Evolutionary conservation across 2,113 vertebrate species (phyloP).

Genomic region (Platichthys flesus): DNA sequence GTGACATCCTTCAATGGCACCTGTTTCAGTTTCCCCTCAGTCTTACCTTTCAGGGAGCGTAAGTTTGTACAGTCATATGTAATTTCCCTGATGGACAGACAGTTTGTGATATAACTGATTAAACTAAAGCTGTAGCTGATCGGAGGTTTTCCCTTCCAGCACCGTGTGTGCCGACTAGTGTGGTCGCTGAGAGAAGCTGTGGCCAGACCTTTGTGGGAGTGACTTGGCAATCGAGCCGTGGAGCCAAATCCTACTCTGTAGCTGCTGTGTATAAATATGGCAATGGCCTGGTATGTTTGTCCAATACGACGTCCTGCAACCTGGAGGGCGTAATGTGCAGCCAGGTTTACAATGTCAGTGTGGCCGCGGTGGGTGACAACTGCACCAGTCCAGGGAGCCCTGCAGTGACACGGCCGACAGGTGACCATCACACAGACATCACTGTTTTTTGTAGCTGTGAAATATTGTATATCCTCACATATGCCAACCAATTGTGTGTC

Average conservation of each 20-base stretch:
- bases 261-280: constrained; percentile 39
- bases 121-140: neutral
- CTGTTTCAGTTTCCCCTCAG: constrained; percentile 72
- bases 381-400: constrained; percentile 73
- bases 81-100: too few species aligned
- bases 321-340: constrained; percentile 71
- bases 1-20: constrained; percentile 69
- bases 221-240: constrained; percentile 72
- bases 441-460: neutral
- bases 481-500: neutral
- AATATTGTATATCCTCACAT: neutral
- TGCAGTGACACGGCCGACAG: constrained; percentile 56
- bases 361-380: constrained; percentile 58
- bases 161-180: constrained; percentile 76
- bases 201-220: constrained; percentile 55
- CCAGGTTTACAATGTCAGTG: constrained; percentile 69
- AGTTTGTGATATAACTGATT: neutral
- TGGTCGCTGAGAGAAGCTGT: constrained; percentile 64
- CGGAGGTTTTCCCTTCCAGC: constrained; percentile 50
- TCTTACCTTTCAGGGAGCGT: constrained; percentile 68
- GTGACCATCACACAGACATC: constrained; percentile 39
- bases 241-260: constrained; percentile 59
- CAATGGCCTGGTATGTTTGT: constrained; percentile 8
- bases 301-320: constrained; percentile 68
- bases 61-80: neutral